A percentile compares a stretch with the other conserved stretches of the same genome.
Conservation (phyloP, 2,888 invertebrate genomes). For the Clusia tigrina region DNA sequence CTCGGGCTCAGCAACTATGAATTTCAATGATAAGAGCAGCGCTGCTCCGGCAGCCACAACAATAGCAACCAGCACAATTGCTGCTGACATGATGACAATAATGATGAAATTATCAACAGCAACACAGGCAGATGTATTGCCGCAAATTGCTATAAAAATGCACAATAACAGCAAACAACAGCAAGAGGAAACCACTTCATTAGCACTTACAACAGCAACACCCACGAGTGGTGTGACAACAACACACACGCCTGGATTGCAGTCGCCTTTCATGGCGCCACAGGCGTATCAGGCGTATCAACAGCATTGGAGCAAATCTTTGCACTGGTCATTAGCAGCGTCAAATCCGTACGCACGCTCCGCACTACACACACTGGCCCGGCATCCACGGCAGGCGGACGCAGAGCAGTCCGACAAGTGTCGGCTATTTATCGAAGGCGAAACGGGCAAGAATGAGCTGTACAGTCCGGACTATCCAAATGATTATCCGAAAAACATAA, state of each 20-base stretch:
- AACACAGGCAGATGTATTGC: background rate
- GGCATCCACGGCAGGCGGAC: constrained; percentile 46
- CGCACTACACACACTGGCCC: constrained; percentile 40
- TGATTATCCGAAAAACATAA: constrained; percentile 72
- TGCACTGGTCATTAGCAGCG: constrained; percentile 21
- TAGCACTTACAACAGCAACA: constrained; percentile 25
- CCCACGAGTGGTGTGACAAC: constrained; percentile 23
- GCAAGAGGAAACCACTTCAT: constrained; percentile 13
- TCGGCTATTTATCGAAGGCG: constrained; percentile 69
- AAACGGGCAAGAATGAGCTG: constrained; percentile 70
- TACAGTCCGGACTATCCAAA: constrained; percentile 76
- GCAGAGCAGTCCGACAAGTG: constrained; percentile 63
- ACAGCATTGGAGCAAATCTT: constrained; percentile 17
- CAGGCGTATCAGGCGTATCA: constrained; percentile 19
- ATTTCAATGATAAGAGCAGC: constrained; percentile 17
- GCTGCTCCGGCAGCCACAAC: constrained; percentile 17
- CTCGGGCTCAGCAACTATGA: background rate
- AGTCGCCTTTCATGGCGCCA: no score
- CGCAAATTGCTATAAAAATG: constrained; percentile 1
- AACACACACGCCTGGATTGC: constrained; percentile 26
- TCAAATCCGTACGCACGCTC: constrained; percentile 33
- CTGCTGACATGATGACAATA: constrained; percentile 28
- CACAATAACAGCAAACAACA: background rate
- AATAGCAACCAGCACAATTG: constrained; percentile 19
- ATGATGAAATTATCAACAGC: constrained; percentile 26